phyloP scores from a whole-genome alignment of 2,113 vertebrate species.

The Oncorhynchus gorbuscha region DNA sequence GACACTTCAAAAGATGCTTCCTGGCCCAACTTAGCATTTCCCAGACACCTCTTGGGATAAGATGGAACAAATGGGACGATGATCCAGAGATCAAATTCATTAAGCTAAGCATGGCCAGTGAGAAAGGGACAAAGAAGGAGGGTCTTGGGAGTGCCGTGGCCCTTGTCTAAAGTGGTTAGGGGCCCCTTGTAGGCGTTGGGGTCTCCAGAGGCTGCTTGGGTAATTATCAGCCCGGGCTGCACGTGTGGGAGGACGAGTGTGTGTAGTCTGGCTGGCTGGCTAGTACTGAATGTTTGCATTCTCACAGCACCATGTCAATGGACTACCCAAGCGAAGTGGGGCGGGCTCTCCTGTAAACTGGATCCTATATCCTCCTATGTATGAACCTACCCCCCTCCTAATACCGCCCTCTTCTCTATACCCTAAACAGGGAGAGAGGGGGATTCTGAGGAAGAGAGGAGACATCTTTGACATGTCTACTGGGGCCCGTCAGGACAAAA shows the following conservation, averaged over 20 bases:
- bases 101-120: conserved; percentile 48
- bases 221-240: conserved; percentile 68
- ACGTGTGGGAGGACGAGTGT: conserved; percentile 43
- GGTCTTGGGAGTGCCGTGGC: conserved; percentile 54
- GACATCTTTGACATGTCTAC: conserved; percentile 66
- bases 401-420: conserved; percentile 4
- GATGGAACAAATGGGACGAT: conserved; percentile 24
- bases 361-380: conserved; percentile 16
- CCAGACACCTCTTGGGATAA: conserved; percentile 14
- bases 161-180: conserved; percentile 68
- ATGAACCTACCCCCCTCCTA: conserved; percentile 31
- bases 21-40: conserved; percentile 19
- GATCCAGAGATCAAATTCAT: conserved; percentile 59
- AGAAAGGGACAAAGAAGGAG: conserved; percentile 57
- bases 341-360: conserved; percentile 16
- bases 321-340: conserved; percentile 7
- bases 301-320: conserved; percentile 20
- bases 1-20: conserved; percentile 10
- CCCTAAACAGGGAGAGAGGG: conserved; percentile 38
- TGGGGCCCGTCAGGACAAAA: conserved; percentile 71
- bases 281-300: conserved; percentile 27
- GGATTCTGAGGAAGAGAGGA: conserved; percentile 52
- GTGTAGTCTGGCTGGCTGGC: background rate
- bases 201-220: conserved; percentile 62
- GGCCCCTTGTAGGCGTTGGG: conserved; percentile 60